Base-by-base conservation (phyloP, 2,888 invertebrate species). In the Resseliella maxima region DNA sequence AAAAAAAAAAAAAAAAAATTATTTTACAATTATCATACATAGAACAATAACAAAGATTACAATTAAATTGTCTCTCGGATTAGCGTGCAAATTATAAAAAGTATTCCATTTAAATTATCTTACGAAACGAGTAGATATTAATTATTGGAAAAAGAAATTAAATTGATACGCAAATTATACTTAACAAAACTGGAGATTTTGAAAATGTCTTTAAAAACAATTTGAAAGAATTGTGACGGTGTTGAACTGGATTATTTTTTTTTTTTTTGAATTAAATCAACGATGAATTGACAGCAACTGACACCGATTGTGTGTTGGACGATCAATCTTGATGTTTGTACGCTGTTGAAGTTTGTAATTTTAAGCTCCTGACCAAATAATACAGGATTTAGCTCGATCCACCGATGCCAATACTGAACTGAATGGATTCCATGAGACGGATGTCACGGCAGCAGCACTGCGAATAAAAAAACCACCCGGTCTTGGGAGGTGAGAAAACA, bases 371-470 rank as follows among this genome's bases (percentile, higher is more conserved):
- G 94, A 94, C 96, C 97, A 98, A 87, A 97, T 92, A 87, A 96
- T 92, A 86, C 95, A 95, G 88, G 94, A 94, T 91, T 95, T 97
- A 88, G 94, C 93, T 88, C 95, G 94, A 91, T 97, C 97, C 88
- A 96, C 97, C 72, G 96, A 95, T 86, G 96, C 95, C 86, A 98
- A 92, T 87, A 94, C 94, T 85, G 94, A 94, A 81, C 95, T 96
- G 90, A 95, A 95, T 8, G 96, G 96, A 90, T 96, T 96, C 97
- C 97, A 98, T 83, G 96, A 94, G 64, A 97, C 96, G 64, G 97
- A 96, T 87, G 96, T 95, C 87, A 97, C 96, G 81, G 96, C 94
- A 72, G 96, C 94, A 86, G 94, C 93, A 91, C 97, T 97, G 93
- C 89, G 92, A 91, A 92, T 90, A 89, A 92, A 91, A 91, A 89